phyloP scores from a whole-genome alignment of 2,113 vertebrate species.

The Larimichthys crocea region DNA sequence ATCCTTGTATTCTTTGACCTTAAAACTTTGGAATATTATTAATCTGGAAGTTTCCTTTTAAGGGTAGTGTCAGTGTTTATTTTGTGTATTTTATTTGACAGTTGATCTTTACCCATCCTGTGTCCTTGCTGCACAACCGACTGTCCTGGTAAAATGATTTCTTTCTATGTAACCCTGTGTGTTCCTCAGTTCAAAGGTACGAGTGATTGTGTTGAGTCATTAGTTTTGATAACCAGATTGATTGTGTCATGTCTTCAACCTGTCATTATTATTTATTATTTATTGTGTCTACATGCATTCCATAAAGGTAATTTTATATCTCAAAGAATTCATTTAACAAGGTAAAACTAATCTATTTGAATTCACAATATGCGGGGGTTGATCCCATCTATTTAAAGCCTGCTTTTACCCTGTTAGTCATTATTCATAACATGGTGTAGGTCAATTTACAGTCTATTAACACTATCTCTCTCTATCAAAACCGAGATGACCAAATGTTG shows the following conservation, averaged over 20 bases:
- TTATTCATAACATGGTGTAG: too few relatives aligned
- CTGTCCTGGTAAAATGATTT: background rate
- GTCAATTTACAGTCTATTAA: too few relatives aligned
- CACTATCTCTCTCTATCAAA: too few relatives aligned
- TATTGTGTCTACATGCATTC: too few relatives aligned
- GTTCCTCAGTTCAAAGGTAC: background rate
- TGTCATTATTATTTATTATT: too few relatives aligned
- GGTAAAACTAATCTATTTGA: too few relatives aligned
- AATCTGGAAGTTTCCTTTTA: background rate
- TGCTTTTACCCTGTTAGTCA: too few relatives aligned
- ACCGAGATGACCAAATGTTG: background rate
- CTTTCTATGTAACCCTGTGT: background rate
- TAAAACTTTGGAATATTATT: background rate
- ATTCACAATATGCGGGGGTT: too few relatives aligned
- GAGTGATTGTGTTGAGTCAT: background rate
- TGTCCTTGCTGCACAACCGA: slow-evolving; percentile 27
- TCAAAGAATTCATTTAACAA: too few relatives aligned
- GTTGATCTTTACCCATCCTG: background rate
- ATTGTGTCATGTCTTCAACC: too few relatives aligned
- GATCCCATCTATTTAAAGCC: too few relatives aligned
- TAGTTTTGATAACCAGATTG: background rate
- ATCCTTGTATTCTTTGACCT: background rate
- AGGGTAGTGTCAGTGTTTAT: background rate
- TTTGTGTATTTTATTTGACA: background rate
- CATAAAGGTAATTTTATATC: too few relatives aligned